Evolutionary conservation across 1,140 invertebrate species (phyloP).

Genomic region (Drosophila yakuba): DNA sequence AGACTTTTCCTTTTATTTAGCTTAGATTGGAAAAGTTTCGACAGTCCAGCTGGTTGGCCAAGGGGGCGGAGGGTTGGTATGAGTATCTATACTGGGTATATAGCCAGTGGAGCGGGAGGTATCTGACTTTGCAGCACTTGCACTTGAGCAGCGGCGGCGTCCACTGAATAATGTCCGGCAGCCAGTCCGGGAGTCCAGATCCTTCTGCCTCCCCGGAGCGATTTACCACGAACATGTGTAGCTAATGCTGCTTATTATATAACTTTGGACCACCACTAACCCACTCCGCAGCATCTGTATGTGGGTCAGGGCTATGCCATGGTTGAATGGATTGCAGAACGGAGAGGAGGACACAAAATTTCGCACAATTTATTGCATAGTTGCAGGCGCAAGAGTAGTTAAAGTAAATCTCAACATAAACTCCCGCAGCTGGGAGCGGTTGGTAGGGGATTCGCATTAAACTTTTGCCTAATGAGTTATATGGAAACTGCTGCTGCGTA

Average conservation of each 20-base stretch:
- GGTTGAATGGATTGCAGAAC: constrained; percentile 7
- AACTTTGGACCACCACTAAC: constrained; percentile 27
- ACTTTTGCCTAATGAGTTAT: constrained; percentile 80
- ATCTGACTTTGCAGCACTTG: constrained; percentile 66
- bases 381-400: constrained; percentile 75
- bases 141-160: constrained; percentile 61
- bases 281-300: constrained; percentile 24
- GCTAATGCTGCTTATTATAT: constrained; percentile 77
- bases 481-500: constrained; percentile 17
- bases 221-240: constrained; percentile 62
- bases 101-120: background rate
- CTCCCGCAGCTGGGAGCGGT: constrained; percentile 31
- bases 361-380: constrained; percentile 77
- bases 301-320: constrained; percentile 59
- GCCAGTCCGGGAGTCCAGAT: background rate
- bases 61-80: background rate
- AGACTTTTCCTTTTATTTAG: constrained; percentile 84
- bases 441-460: constrained; percentile 40
- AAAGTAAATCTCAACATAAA: constrained; percentile 73
- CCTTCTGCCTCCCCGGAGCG: constrained; percentile 6
- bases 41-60: constrained; percentile 63
- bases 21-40: constrained; percentile 84
- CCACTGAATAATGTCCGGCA: constrained; percentile 42
- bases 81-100: too few relatives aligned
- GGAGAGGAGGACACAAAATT: constrained; percentile 54